Evolutionary conservation across 1,140 invertebrate species (phyloP).

Genomic region (Neodiprion lecontei): DNA sequence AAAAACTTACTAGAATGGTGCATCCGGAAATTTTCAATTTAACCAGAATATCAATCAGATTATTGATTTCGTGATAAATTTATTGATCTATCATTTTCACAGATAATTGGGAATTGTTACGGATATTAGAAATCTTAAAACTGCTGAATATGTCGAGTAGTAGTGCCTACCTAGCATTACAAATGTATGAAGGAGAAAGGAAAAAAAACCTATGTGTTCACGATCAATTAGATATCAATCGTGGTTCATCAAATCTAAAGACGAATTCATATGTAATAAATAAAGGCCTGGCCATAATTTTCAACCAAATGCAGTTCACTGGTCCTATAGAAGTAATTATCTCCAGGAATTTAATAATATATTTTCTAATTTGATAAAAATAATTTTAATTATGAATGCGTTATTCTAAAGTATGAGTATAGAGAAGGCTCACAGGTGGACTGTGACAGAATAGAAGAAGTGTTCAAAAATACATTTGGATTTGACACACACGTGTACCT

Average conservation of each 20-base stretch:
- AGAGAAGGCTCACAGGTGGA: slow-evolving; percentile 30
- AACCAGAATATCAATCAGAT: too few species aligned
- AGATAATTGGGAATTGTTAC: too few species aligned
- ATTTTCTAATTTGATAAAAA: slow-evolving; percentile 13
- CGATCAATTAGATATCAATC: slow-evolving; percentile 23
- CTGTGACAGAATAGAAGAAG: slow-evolving; percentile 27
- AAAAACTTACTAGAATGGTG: slow-evolving; percentile 25
- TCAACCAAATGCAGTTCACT: slow-evolving; percentile 37
- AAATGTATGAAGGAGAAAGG: background rate
- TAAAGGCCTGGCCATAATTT: slow-evolving; percentile 38
- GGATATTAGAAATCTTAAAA: background rate
- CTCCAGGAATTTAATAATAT: slow-evolving; percentile 12
- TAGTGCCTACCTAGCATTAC: background rate
- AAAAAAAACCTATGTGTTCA: background rate
- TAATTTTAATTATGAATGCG: slow-evolving; percentile 1
- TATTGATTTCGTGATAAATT: too few species aligned
- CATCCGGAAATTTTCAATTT: slow-evolving; percentile 28
- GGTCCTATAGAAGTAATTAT: slow-evolving; percentile 16
- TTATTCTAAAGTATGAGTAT: slow-evolving; percentile 32
- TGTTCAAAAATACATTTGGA: slow-evolving; percentile 31
- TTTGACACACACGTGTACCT: slow-evolving; percentile 23
- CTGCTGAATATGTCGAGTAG: background rate
- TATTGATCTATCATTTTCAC: too few species aligned
- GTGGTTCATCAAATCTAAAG: slow-evolving; percentile 20
- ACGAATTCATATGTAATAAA: slow-evolving; percentile 20